These are phyloP conservation scores for Poeciliopsis infans DNA, from an alignment of 2,797 vertebrate genomes.

Conservation along the genomic window DNA sequence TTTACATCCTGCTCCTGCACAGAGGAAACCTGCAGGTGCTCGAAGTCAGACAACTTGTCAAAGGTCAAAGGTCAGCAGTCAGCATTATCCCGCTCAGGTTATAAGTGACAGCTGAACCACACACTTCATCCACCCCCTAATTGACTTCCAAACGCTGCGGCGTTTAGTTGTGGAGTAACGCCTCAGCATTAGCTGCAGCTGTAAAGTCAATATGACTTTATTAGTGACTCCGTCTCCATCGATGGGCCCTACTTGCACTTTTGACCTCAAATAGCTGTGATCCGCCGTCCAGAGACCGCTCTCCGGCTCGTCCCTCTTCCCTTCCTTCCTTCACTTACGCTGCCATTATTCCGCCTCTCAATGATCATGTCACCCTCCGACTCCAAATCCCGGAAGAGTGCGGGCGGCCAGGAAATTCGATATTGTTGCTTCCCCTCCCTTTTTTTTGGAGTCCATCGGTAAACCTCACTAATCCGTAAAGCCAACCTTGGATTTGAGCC, in stretches of 20 bases:
- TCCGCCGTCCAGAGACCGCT: constrained; percentile 56
- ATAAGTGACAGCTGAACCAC: constrained; percentile 52
- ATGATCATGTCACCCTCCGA: constrained; percentile 79
- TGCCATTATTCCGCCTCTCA: constrained; percentile 68
- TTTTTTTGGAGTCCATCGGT: constrained; percentile 76
- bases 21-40: constrained; percentile 48
- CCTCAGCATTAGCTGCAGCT: constrained; percentile 62
- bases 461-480: constrained; percentile 85
- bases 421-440: constrained; percentile 75
- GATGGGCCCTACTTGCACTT: constrained; percentile 65
- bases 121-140: constrained; percentile 55
- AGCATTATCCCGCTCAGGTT: constrained; percentile 50
- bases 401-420: constrained; percentile 75
- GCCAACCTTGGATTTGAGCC: constrained; percentile 84
- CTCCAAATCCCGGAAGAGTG: constrained; percentile 78
- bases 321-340: constrained; percentile 28
- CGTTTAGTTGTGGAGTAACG: constrained; percentile 64
- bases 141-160: constrained; percentile 73
- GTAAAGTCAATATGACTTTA: constrained; percentile 77
- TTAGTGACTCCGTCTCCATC: constrained; percentile 64
- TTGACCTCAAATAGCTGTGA: constrained; percentile 71
- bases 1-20: constrained; percentile 33
- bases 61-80: constrained; percentile 66
- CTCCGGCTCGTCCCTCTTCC: constrained; percentile 21
- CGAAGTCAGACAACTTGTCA: constrained; percentile 40